phyloP scores from a whole-genome alignment of 2,113 vertebrate genomes.

The Poeciliopsis prolifica region DNA sequence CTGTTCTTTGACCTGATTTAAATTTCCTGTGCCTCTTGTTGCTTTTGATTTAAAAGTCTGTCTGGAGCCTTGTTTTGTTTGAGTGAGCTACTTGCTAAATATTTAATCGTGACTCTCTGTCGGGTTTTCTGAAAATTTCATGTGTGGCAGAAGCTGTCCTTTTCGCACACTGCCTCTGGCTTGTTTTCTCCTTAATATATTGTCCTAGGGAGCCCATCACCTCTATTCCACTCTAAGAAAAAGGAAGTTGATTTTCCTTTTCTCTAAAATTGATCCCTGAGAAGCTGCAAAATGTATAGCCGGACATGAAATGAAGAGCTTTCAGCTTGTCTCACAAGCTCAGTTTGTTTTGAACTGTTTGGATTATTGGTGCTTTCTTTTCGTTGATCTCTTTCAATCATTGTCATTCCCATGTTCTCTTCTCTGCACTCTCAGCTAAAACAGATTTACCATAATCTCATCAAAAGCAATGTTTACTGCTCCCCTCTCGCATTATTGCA shows the following conservation, averaged over 20 bases:
- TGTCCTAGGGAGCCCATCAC: slow-evolving; percentile 31
- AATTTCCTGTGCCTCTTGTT: slow-evolving; percentile 53
- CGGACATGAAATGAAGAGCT: not conserved
- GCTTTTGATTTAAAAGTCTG: slow-evolving; percentile 63
- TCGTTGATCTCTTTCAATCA: not conserved
- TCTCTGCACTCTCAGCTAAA: slow-evolving; percentile 6
- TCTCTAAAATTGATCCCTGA: not conserved
- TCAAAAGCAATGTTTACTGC: slow-evolving; percentile 16
- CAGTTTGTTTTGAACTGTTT: slow-evolving; percentile 9
- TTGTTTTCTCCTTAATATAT: slow-evolving; percentile 7
- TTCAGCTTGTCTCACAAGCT: not conserved
- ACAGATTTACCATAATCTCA: slow-evolving; percentile 15
- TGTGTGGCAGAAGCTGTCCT: slow-evolving; percentile 46
- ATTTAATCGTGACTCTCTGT: slow-evolving; percentile 62
- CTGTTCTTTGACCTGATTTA: slow-evolving; percentile 62
- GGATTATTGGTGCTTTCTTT: slow-evolving; percentile 1
- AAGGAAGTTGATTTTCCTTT: slow-evolving; percentile 14
- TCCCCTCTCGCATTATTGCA: not conserved
- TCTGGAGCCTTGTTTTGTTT: slow-evolving; percentile 64
- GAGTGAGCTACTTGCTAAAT: slow-evolving; percentile 60
- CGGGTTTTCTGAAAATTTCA: slow-evolving; percentile 48
- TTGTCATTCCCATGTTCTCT: not conserved
- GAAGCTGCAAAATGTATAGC: slow-evolving; percentile 10
- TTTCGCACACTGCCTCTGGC: slow-evolving; percentile 29
- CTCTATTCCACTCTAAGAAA: slow-evolving; percentile 10